Evolutionary conservation across 2,888 invertebrate species (phyloP).

Genomic region (Parnassius smintheus): DNA sequence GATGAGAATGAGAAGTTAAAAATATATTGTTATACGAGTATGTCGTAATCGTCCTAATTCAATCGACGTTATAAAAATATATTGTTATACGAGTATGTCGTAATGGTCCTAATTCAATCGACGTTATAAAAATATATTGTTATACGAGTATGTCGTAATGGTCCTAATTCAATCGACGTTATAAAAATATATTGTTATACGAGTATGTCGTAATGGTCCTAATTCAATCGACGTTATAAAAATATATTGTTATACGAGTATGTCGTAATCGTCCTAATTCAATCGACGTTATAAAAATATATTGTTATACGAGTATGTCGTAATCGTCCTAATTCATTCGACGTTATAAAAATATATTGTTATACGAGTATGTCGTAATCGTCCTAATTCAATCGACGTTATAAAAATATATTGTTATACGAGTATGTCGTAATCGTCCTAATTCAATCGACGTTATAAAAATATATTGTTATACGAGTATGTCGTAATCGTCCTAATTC

Average conservation of each 20-base stretch:
- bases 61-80: not conserved
- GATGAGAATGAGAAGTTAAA: too few relatives aligned
- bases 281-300: not conserved
- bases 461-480: not conserved
- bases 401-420: not conserved
- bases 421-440: too few relatives aligned
- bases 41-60: too few relatives aligned
- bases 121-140: not conserved
- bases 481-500: too few relatives aligned
- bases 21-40: too few relatives aligned
- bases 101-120: not conserved
- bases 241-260: not conserved
- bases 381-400: not conserved
- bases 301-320: too few relatives aligned
- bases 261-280: too few relatives aligned
- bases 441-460: not conserved
- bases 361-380: too few relatives aligned
- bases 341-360: not conserved
- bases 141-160: too few relatives aligned
- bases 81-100: too few relatives aligned
- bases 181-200: not conserved
- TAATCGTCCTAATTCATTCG: not conserved
- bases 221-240: not conserved
- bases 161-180: not conserved
- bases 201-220: too few relatives aligned